These are phyloP conservation scores for Dipodomys stephensi DNA, from an alignment of 2,113 vertebrate species.

Conservation along the genomic window DNA sequence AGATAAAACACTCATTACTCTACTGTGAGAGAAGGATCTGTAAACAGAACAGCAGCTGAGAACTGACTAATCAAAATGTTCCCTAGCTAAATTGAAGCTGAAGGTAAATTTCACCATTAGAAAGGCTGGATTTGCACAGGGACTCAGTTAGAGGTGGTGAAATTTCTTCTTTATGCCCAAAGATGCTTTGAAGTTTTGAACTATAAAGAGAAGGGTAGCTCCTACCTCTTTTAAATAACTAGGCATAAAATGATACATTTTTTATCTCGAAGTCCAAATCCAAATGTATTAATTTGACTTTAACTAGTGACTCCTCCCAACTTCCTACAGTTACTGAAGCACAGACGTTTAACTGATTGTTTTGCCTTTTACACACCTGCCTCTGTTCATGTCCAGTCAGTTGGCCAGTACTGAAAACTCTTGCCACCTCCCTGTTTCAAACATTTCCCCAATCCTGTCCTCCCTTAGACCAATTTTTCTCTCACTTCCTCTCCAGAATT, in stretches of 20 bases:
- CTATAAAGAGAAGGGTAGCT: slow-evolving; percentile 72
- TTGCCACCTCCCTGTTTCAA: neutral
- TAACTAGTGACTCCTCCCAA: slow-evolving; percentile 2
- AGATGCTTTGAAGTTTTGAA: slow-evolving; percentile 76
- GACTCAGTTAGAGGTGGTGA: slow-evolving; percentile 52
- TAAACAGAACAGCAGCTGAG: slow-evolving; percentile 51
- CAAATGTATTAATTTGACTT: slow-evolving; percentile 10
- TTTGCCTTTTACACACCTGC: neutral
- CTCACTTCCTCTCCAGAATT: neutral
- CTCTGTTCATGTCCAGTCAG: neutral
- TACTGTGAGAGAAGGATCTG: neutral
- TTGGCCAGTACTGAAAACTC: neutral
- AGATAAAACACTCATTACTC: neutral
- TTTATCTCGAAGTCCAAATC: slow-evolving; percentile 58
- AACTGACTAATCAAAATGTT: neutral
- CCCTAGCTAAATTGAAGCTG: slow-evolving; percentile 49
- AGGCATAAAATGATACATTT: slow-evolving; percentile 51
- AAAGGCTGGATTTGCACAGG: slow-evolving; percentile 1
- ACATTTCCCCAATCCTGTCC: neutral
- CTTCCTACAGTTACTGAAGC: neutral
- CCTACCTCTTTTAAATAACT: slow-evolving; percentile 67
- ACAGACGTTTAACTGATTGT: neutral
- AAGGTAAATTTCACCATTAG: neutral
- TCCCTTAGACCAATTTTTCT: neutral
- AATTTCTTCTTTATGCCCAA: slow-evolving; percentile 72